Base-by-base conservation (phyloP, 2,888 invertebrate genomes). In the Lycaena phlaeas region DNA sequence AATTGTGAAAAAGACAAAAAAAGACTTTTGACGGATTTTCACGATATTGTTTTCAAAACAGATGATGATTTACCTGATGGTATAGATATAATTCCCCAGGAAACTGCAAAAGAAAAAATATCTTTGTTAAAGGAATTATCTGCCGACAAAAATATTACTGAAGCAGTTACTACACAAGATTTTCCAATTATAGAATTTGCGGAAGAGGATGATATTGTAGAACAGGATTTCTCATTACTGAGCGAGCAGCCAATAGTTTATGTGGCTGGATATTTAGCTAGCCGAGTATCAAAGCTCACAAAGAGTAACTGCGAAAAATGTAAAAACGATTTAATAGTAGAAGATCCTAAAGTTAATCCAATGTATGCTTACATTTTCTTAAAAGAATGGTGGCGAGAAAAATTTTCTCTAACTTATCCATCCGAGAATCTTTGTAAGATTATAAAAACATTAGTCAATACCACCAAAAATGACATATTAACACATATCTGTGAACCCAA, bases 1-100 rank as follows among this genome's bases (percentile, higher is more conserved):
- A 37, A 43, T 38, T 41, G 41, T 10, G 5, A 41, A 41, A 15
- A 27, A 15, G 43, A 43, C 17, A 7, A 10, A 6, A 37, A 30
- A 17, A 25, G 11, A n/a, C 12, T 41, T 2, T 25, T 41, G 14
- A 18, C 14, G 2, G 29, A 36, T 29, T 36, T 36, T 36, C 14
- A 36, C 3, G 14, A 26, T 14, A n/a, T 14, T 2, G 12, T 36
- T 1, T 36, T 14, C 6, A 7, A 25, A 36, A 22, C 22, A 25
- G 14, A 22, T 7, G 34, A 34, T 7, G 9, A 22, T 22, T 22
- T n/a, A n/a, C n/a, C n/a, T n/a, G n/a, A n/a, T n/a, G n/a, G n/a
- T n/a, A n/a, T n/a, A n/a, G n/a, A n/a, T 22, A 22, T 22, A 2
- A 22, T 22, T 22, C 22, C 4, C 9, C 22, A 22, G 4, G 27